phyloP scores from a whole-genome alignment of 2,888 invertebrate species.

The Diarsia brunnea region DNA sequence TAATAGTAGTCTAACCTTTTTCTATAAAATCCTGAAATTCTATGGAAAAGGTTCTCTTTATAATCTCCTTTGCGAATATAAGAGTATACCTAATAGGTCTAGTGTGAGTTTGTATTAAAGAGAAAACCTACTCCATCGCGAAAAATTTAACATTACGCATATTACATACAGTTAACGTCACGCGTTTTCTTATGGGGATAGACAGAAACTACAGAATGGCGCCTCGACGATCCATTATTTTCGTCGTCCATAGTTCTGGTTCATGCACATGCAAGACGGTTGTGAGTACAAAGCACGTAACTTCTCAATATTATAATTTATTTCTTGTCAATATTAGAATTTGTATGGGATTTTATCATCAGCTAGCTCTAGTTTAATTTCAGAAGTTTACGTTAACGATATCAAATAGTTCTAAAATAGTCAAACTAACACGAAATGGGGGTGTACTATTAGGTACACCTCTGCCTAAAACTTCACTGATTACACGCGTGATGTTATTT shows the following conservation, averaged over 20 bases:
- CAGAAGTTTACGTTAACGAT: no score
- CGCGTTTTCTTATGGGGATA: neutral
- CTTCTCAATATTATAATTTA: no score
- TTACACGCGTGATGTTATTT: neutral
- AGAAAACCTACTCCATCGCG: neutral
- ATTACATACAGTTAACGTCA: neutral
- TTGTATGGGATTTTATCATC: no score
- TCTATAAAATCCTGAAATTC: neutral
- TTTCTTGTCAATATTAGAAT: no score
- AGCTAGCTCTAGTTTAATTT: no score
- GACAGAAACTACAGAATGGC: neutral
- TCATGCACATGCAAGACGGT: no score
- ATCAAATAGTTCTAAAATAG: no score
- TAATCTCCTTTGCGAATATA: neutral
- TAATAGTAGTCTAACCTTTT: neutral
- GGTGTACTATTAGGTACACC: no score
- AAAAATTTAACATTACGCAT: neutral
- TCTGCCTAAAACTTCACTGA: neutral
- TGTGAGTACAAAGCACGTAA: no score
- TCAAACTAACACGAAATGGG: no score
- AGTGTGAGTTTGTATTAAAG: neutral
- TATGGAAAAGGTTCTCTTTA: neutral
- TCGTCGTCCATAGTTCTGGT: no score
- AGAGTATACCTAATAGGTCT: neutral
- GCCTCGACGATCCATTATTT: no score